A percentile compares a stretch with the other conserved stretches of the same genome.
These are phyloP conservation scores for Zelleria hepariella DNA, from an alignment of 2,888 invertebrate genomes.

Conservation along the genomic window DNA sequence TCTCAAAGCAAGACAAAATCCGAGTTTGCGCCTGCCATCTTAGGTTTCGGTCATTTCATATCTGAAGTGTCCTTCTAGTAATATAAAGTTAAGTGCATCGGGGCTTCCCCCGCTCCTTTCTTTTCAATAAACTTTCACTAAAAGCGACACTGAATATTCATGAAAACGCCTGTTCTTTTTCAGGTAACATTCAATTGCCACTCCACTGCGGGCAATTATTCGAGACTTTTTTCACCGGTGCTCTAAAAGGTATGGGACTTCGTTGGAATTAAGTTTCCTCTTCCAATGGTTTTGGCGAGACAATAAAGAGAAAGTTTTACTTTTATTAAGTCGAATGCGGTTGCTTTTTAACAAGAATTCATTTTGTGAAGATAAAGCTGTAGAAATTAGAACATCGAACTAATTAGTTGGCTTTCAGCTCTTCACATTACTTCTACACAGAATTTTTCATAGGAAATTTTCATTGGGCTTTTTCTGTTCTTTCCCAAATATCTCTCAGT, in stretches of 20 bases:
- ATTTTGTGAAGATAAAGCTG: too few relatives aligned
- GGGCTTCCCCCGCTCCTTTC: constrained; percentile 9
- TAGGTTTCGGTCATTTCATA: too few relatives aligned
- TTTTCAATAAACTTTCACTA: constrained; percentile 61
- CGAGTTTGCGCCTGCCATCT: too few relatives aligned
- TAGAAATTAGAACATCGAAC: too few relatives aligned
- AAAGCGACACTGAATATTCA: constrained; percentile 66
- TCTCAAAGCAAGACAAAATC: too few relatives aligned
- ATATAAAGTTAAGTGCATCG: neutral
- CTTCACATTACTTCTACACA: too few relatives aligned
- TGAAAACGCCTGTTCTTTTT: constrained; percentile 60
- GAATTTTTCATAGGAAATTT: too few relatives aligned
- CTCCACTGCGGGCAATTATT: constrained; percentile 37
- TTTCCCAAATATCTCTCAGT: too few relatives aligned
- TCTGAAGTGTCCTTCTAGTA: neutral
- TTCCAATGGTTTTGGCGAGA: neutral
- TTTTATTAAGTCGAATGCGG: neutral
- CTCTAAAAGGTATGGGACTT: constrained; percentile 22
- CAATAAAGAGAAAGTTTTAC: neutral
- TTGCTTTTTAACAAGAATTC: too few relatives aligned
- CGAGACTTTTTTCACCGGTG: constrained; percentile 7
- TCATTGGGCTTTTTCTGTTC: too few relatives aligned
- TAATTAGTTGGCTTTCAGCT: too few relatives aligned
- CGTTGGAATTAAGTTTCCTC: constrained; percentile 31
- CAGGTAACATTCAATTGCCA: constrained; percentile 42